Percentiles rank a stretch among this genome's conserved stretches.
phyloP scores from a whole-genome alignment of 2,113 vertebrate genomes.

The Lipophrys pholis region DNA sequence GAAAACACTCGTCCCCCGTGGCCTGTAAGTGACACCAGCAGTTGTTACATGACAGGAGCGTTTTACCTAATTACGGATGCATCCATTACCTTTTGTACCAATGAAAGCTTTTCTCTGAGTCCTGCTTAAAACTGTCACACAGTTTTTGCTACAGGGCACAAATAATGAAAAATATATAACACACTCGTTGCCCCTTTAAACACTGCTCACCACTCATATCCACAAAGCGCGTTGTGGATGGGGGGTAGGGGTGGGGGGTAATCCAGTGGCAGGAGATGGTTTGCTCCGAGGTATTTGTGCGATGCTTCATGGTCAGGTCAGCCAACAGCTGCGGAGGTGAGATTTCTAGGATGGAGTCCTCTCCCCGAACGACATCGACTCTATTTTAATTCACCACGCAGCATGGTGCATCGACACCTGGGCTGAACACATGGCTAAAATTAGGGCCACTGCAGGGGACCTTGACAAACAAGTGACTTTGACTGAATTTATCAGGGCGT shows the following conservation, averaged over 20 bases:
- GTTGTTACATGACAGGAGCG: constrained; percentile 1
- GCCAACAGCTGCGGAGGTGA: constrained; percentile 73
- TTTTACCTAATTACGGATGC: constrained; percentile 43
- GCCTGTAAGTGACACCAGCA: constrained; percentile 39
- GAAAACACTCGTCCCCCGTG: constrained; percentile 15
- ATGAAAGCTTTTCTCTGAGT: constrained; percentile 28
- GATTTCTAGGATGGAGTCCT: constrained; percentile 69
- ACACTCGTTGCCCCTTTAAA: constrained; percentile 23
- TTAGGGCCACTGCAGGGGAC: constrained; percentile 70
- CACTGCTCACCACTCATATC: constrained; percentile 33
- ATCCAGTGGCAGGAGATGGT: constrained; percentile 33
- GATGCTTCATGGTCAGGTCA: constrained; percentile 59
- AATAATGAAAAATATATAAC: constrained; percentile 25
- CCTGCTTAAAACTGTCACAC: neutral
- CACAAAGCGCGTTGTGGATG: constrained; percentile 13
- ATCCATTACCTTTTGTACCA: neutral
- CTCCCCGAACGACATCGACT: constrained; percentile 63
- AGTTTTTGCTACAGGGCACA: constrained; percentile 31
- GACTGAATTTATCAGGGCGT: constrained; percentile 57
- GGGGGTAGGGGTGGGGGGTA: constrained; percentile 21
- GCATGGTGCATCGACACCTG: constrained; percentile 69
- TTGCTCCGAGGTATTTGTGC: constrained; percentile 39
- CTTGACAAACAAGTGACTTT: constrained; percentile 77
- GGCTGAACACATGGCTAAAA: constrained; percentile 66
- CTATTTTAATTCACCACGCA: constrained; percentile 76